Evolutionary conservation across 1,140 invertebrate genomes (phyloP).

Genomic region (Wasmannia auropunctata): DNA sequence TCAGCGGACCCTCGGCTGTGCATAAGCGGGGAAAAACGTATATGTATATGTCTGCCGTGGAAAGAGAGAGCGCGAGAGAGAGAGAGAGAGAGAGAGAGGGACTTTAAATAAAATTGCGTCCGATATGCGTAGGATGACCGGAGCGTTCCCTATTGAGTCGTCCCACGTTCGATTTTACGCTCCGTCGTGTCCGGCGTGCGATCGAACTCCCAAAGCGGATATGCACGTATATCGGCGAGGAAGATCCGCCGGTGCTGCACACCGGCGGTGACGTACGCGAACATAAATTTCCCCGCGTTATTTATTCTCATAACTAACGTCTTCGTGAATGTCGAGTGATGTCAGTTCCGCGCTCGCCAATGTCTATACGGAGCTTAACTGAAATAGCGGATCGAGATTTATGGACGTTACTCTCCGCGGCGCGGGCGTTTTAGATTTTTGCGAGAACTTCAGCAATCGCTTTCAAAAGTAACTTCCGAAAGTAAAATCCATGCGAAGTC

Average conservation of each 20-base stretch:
- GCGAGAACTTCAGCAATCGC: neutral
- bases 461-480: neutral
- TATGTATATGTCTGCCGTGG: neutral
- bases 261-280: neutral
- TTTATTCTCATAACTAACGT: neutral
- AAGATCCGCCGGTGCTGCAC: neutral
- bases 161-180: neutral
- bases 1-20: slow-evolving; percentile 12
- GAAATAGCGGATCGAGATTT: slow-evolving; percentile 1
- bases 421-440: neutral
- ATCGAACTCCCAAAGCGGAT: neutral
- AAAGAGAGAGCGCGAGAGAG: no score
- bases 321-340: neutral
- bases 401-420: neutral
- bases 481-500: neutral
- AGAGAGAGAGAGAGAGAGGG: no score
- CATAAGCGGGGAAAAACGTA: neutral
- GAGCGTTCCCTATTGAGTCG: neutral
- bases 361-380: neutral
- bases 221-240: no score
- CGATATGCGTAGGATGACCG: neutral
- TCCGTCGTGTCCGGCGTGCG: no score
- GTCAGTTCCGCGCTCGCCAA: neutral
- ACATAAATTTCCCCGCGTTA: neutral
- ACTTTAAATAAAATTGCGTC: slow-evolving; percentile 37